phyloP scores from a whole-genome alignment of 2,113 vertebrate species.

The Cephalopholis sonnerati region DNA sequence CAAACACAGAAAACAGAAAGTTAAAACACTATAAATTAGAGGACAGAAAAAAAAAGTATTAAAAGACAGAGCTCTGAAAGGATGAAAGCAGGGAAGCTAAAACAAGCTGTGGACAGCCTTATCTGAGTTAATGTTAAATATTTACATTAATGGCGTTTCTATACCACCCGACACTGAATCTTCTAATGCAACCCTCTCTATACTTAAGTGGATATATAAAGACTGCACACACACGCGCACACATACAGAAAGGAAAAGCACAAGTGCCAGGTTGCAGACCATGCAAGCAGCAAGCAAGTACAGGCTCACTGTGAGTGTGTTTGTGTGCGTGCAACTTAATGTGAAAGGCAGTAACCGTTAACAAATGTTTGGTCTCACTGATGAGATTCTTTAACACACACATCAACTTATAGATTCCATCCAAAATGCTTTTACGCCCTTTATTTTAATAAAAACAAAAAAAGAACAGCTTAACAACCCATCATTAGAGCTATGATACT shows the following conservation, averaged over 20 bases:
- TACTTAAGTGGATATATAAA: slow-evolving; percentile 32
- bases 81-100: slow-evolving; percentile 40
- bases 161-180: slow-evolving; percentile 38
- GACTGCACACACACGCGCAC: background rate
- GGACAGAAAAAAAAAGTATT: slow-evolving; percentile 16
- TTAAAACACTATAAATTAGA: slow-evolving; percentile 12
- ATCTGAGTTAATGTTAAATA: slow-evolving; percentile 67
- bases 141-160: slow-evolving; percentile 59
- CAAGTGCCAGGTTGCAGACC: background rate
- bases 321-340: background rate
- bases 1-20: slow-evolving; percentile 15
- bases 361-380: slow-evolving; percentile 52
- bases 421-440: background rate
- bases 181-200: slow-evolving; percentile 53
- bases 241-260: slow-evolving; percentile 17
- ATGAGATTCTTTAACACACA: slow-evolving; percentile 17
- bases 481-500: background rate
- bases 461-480: background rate
- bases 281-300: background rate
- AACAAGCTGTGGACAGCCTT: slow-evolving; percentile 38
- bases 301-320: background rate
- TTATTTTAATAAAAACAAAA: background rate
- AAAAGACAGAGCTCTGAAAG: background rate
- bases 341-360: slow-evolving; percentile 44
- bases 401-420: background rate